Conservation (phyloP, 2,797 vertebrate genomes). For the Chaenodraco wilsoni region DNA sequence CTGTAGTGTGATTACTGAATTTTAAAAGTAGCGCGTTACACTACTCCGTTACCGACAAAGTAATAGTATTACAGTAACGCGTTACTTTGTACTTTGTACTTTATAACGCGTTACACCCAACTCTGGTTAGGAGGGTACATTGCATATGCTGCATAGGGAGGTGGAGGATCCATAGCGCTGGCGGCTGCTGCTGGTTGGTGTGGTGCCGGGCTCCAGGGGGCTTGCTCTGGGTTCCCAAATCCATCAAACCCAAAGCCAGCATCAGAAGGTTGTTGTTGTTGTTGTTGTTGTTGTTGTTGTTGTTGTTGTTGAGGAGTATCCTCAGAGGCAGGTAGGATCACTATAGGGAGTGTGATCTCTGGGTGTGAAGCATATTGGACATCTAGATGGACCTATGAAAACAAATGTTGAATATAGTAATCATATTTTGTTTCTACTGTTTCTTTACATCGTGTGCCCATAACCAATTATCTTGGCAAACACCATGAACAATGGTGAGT, state of each 20-base stretch:
- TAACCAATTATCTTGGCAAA: not conserved
- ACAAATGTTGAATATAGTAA: not conserved
- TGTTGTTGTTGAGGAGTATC: no score
- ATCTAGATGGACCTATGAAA: constrained; percentile 70
- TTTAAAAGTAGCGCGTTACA: no score
- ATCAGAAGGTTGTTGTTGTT: constrained; percentile 8
- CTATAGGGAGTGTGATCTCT: constrained; percentile 76
- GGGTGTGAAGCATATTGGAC: constrained; percentile 74
- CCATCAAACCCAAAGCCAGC: constrained; percentile 31
- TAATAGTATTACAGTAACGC: no score
- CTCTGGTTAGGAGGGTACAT: constrained; percentile 27
- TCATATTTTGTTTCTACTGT: not conserved
- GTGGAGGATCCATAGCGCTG: constrained; percentile 34
- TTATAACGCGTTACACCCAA: no score
- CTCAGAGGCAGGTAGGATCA: constrained; percentile 64
- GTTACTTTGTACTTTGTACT: no score
- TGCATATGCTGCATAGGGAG: constrained; percentile 48
- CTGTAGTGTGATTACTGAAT: no score
- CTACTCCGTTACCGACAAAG: no score
- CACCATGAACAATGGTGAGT: not conserved
- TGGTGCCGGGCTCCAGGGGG: constrained; percentile 9
- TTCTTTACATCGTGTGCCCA: not conserved
- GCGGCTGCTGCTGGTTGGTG: constrained; percentile 4
- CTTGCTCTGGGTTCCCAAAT: constrained; percentile 28
- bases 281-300: no score